Percentiles rank a stretch among this genome's conserved stretches.
Conservation (phyloP, 1,140 invertebrate species). For the Drosophila burlai region DNA sequence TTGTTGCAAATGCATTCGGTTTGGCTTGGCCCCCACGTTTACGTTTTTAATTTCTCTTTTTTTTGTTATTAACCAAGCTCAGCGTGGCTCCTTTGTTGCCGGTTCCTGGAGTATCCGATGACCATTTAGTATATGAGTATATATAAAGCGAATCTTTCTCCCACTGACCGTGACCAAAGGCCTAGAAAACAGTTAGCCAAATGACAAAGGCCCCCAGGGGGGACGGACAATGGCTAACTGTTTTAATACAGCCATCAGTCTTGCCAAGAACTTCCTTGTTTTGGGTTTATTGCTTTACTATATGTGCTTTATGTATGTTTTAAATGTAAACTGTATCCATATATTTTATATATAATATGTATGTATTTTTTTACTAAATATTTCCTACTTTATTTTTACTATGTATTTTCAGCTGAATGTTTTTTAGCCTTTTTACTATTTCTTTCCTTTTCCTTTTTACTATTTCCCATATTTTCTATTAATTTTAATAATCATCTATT, state of each 20-base stretch:
- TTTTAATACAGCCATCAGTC: neutral
- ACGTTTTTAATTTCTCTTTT: constrained; percentile 74
- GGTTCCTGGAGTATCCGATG: constrained; percentile 50
- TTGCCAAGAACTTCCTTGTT: constrained; percentile 9
- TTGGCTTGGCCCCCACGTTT: constrained; percentile 31
- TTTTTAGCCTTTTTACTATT: too few species aligned
- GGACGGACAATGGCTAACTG: constrained; percentile 4
- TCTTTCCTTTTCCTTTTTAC: too few species aligned
- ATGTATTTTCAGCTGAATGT: neutral
- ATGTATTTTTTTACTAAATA: neutral
- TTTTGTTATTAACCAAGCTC: neutral
- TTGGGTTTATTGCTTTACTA: neutral
- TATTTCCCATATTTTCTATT: too few species aligned
- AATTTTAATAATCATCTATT: too few species aligned
- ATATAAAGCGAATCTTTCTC: constrained; percentile 29
- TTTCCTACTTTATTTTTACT: neutral
- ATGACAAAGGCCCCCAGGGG: neutral
- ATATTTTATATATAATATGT: neutral
- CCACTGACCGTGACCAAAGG: constrained; percentile 76
- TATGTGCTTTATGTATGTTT: neutral
- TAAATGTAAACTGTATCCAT: too few species aligned
- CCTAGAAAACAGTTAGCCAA: constrained; percentile 64
- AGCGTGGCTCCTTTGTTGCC: constrained; percentile 19
- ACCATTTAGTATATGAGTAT: neutral
- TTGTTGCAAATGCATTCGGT: constrained; percentile 60